phyloP scores from a whole-genome alignment of 1,140 invertebrate genomes.

The Cotesia glomerata region DNA sequence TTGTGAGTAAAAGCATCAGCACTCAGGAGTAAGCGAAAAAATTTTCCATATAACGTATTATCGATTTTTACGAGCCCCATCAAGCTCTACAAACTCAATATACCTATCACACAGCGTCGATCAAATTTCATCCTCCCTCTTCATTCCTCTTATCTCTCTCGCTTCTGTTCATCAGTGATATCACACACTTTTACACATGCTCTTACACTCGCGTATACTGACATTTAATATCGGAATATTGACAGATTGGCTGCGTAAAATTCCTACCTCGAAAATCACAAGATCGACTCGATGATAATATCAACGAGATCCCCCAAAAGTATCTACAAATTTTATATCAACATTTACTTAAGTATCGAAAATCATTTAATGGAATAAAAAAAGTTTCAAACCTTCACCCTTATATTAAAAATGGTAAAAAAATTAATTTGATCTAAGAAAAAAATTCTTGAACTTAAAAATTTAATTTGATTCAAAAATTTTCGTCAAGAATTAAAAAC shows the following conservation, averaged over 20 bases:
- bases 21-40: neutral
- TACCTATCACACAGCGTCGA: constrained; percentile 4
- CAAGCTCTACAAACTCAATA: constrained; percentile 16
- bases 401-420: too few relatives aligned
- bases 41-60: constrained; percentile 19
- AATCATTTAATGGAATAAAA: too few relatives aligned
- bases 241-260: constrained; percentile 16
- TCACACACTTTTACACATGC: too few relatives aligned
- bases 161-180: neutral
- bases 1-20: neutral
- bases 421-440: too few relatives aligned
- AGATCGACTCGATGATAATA: neutral
- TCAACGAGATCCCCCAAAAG: too few relatives aligned
- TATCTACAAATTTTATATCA: too few relatives aligned
- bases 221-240: neutral
- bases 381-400: too few relatives aligned
- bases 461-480: too few relatives aligned
- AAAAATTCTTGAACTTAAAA: too few relatives aligned
- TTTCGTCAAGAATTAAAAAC: too few relatives aligned
- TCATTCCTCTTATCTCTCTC: neutral
- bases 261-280: neutral
- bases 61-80: constrained; percentile 20
- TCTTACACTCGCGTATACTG: neutral
- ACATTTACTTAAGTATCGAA: too few relatives aligned
- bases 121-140: constrained; percentile 12